These are phyloP conservation scores for Xylota sylvarum DNA, from an alignment of 2,888 invertebrate species.

Conservation along the genomic window DNA sequence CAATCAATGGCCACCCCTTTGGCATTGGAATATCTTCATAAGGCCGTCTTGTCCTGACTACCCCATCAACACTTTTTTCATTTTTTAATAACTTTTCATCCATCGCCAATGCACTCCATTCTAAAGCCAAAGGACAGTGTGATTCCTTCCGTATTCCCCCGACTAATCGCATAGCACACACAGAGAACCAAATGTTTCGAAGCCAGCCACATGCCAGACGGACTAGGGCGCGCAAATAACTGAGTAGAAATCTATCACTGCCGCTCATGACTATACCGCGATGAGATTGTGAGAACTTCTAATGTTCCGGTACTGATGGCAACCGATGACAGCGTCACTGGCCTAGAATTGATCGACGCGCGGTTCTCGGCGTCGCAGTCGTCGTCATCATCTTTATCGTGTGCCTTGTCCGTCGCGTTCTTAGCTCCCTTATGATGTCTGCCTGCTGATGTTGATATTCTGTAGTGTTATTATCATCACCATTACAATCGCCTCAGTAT, in stretches of 20 bases:
- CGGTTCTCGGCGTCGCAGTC: conserved; percentile 20
- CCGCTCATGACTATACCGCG: conserved; percentile 51
- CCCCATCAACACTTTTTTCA: not conserved
- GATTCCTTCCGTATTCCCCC: conserved; percentile 25
- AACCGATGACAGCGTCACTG: conserved; percentile 53
- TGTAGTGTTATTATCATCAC: conserved; percentile 41
- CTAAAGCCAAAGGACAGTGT: conserved; percentile 19
- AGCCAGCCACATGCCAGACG: conserved; percentile 48
- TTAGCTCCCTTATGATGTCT: conserved; percentile 30
- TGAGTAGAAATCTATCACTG: conserved; percentile 43
- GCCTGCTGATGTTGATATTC: conserved; percentile 14
- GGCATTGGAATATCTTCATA: conserved; percentile 86
- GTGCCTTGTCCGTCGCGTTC: conserved; percentile 58
- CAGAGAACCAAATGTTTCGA: conserved; percentile 45
- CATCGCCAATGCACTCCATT: conserved; percentile 1
- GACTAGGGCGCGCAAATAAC: conserved; percentile 50
- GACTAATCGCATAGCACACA: conserved; percentile 21
- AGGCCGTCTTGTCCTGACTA: not conserved
- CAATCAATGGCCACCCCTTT: conserved; percentile 86
- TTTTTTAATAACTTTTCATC: conserved; percentile 4
- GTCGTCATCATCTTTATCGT: conserved; percentile 49
- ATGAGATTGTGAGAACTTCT: conserved; percentile 66
- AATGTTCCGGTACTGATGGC: conserved; percentile 37
- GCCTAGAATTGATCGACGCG: conserved; percentile 46
- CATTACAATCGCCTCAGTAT: conserved; percentile 13